These are phyloP conservation scores for Diorhabda sublineata DNA, from an alignment of 1,140 invertebrate genomes.

Conservation along the genomic window DNA sequence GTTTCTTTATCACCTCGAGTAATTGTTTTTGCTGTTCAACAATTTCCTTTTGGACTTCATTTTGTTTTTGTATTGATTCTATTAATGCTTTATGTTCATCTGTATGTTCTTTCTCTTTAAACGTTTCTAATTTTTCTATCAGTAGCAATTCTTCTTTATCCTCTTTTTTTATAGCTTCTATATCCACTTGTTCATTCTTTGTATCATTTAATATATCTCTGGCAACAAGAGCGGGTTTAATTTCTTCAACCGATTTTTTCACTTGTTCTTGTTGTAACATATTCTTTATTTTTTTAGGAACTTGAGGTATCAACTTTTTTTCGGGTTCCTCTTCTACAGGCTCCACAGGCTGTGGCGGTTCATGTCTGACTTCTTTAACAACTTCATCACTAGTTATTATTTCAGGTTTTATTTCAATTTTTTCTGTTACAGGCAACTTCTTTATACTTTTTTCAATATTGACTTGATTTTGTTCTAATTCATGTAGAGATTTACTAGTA, in stretches of 20 bases:
- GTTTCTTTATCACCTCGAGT: slow-evolving; percentile 35
- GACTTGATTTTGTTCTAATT: background rate
- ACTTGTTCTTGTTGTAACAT: slow-evolving; percentile 7
- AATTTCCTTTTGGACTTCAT: slow-evolving; percentile 51
- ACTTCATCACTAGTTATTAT: slow-evolving; percentile 1
- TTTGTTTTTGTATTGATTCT: slow-evolving; percentile 54
- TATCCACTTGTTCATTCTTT: slow-evolving; percentile 40
- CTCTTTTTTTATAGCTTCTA: slow-evolving; percentile 53
- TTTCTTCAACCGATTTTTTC: background rate
- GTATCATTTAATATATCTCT: slow-evolving; percentile 11
- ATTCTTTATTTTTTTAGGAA: background rate
- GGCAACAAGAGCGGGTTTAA: background rate
- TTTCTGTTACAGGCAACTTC: slow-evolving; percentile 6
- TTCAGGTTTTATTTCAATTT: slow-evolving; percentile 8
- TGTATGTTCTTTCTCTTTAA: slow-evolving; percentile 43
- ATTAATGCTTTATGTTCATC: slow-evolving; percentile 48
- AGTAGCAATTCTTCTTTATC: slow-evolving; percentile 48
- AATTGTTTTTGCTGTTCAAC: slow-evolving; percentile 51
- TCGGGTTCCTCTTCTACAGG: slow-evolving; percentile 25
- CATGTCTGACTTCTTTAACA: slow-evolving; percentile 45
- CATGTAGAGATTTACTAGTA: background rate
- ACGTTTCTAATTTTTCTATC: background rate
- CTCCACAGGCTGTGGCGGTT: slow-evolving; percentile 54
- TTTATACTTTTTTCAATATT: slow-evolving; percentile 2
- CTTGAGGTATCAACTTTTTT: background rate